Evolutionary conservation across 1,140 invertebrate species (phyloP), one percentile per base, ranked within the genome.

Genomic region (Nasonia vitripennis): DNA sequence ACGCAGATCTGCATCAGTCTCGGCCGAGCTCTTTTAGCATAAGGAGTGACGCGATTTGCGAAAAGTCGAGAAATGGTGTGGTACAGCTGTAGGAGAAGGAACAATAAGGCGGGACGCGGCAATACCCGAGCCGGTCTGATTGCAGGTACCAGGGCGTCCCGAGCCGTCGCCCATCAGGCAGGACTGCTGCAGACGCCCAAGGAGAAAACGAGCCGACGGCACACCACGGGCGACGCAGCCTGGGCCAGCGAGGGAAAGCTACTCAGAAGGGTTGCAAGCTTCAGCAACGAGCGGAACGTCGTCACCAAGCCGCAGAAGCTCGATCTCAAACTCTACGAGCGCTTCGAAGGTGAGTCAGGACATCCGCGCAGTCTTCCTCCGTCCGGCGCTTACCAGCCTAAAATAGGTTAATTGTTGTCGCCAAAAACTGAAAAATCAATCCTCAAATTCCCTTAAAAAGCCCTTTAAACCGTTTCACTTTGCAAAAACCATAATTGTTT

Each of bases 241-340:
- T 67, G 62, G 62, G 91, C 92, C n/a, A 88, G 88, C 86, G 95
- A 96, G 86, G 94, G 95, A 84, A 96, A 96, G 89, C 96, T 97
- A 31, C 92, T 98, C 9, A 95, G 97, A 86, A 97, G 97, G 93
- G 96, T 98, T 27, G 96, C 97, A 31, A 97, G 96, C 67, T 94
- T 98, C 62, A 97, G 96, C 34, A 93, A 97, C 83, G 96, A 97
- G 86, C 95, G 95, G 88, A 94, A 94, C 48, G 87, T 92, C 95
- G n/a, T 90, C 93, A 80, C 95, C 87, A 27, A 97, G 84, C 97
- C 97, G 6, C 96, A 97, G 90, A 98, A 97, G 92, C 93, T 98
- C 87, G 96, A 97, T 93, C 97, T 96, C 93, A 95, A 96, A 90
- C 94, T 96, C 68, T 97, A 96, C 90, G 96, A 98, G 93, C 97